Evolutionary conservation across 1,140 invertebrate species (phyloP), one percentile per base, ranked within the genome.

Genomic region (Anastrepha obliqua): DNA sequence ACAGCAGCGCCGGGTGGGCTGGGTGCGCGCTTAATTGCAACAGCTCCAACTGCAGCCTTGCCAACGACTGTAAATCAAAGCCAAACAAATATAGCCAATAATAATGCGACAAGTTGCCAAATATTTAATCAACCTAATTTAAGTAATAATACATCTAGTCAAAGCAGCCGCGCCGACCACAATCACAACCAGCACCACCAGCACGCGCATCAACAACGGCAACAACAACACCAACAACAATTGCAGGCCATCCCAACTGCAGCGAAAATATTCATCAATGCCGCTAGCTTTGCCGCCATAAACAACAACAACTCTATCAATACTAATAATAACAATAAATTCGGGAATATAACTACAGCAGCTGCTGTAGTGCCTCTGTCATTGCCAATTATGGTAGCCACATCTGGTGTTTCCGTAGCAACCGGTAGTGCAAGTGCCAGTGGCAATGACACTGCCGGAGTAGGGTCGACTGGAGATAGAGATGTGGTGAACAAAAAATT

Each of bases 371-470:
- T 81, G 47, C 74, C 74, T n/a, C 42, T 78, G 89, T 85, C 89
- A 11, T 70, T 90, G 87, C 91, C 91, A 78, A 90, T 91, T 87
- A 88, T 91, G 13, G 55, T 90, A 67, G 87, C 91, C 90, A 85
- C 85, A 85, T 62, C 89, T 87, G 64, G 60, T 20, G 13, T 59
- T 17, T 13, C 64, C 17, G 6, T 65, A 58, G 59, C 59, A 55
- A n/a, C 39, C 3, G 59, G 59, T 9, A 87, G 58, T 47, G 15
- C 55, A 67, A 51, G 7, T 64, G 39, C 15, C 67, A 65, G 47
- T 62, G 44, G 42, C 74, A 64, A 42, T 47, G 55, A 58, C 64
- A 60, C 70, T 15, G 7, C 51, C 39, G 60, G 15, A 20, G 20
- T 20, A 39, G 47, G 13, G 1, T 11, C 51, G 29, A 17, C 2